Conservation (phyloP, 2,797 vertebrate species). For the Coracias cyanogaster region DNA sequence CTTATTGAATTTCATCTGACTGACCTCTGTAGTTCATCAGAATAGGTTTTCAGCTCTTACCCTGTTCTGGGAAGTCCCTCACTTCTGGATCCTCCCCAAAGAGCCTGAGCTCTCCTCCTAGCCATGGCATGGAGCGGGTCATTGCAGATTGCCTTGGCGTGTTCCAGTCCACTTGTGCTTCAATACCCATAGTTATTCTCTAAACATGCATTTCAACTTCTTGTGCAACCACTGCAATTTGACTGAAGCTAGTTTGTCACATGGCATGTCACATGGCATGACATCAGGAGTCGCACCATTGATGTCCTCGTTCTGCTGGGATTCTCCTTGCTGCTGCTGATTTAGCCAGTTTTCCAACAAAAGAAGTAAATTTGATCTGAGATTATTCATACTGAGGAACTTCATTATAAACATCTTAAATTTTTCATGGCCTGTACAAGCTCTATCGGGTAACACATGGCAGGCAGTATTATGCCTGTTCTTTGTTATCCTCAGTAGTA, state of each 20-base stretch:
- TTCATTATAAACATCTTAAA: background rate
- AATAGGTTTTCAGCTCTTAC: background rate
- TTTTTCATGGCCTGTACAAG: background rate
- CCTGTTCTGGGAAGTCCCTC: background rate
- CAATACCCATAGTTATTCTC: background rate
- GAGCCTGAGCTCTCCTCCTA: background rate
- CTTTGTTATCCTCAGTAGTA: background rate
- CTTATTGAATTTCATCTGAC: background rate
- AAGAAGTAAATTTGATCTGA: background rate
- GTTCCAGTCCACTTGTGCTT: background rate
- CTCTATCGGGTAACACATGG: background rate
- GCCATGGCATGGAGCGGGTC: background rate
- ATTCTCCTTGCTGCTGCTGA: background rate
- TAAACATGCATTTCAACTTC: background rate
- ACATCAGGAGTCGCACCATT: background rate
- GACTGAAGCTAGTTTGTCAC: background rate
- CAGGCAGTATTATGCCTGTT: background rate
- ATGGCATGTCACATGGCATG: rapidly evolving
- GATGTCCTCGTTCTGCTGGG: background rate
- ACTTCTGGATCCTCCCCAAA: background rate
- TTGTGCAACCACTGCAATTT: background rate
- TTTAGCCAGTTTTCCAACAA: background rate
- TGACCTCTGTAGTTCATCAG: background rate
- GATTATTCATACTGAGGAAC: background rate
- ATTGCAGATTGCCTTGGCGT: background rate